phyloP scores from a whole-genome alignment of 2,888 invertebrate species.

The Pharmacophagus antenor region DNA sequence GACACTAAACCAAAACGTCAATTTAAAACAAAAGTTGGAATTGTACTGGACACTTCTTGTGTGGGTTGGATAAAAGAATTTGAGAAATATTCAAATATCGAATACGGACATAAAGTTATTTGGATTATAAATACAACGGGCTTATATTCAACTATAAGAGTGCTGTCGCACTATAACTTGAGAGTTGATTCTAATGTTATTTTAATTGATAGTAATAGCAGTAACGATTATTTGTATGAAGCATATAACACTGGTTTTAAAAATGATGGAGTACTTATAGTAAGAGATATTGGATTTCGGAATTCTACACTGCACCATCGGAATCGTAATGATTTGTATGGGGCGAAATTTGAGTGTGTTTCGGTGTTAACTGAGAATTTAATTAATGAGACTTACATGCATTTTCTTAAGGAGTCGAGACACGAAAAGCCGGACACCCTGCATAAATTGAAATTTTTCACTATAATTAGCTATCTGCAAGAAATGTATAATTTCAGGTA shows the following conservation, averaged over 20 bases:
- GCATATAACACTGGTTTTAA: constrained; percentile 79
- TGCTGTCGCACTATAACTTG: constrained; percentile 55
- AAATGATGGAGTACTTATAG: constrained; percentile 72
- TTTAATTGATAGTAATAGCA: constrained; percentile 44
- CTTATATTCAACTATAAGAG: constrained; percentile 41
- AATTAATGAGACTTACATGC: constrained; percentile 60
- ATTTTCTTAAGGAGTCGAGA: constrained; percentile 67
- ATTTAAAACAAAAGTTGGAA: constrained; percentile 45
- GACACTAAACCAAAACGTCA: constrained; percentile 33
- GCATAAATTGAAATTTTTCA: constrained; percentile 77
- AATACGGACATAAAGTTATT: constrained; percentile 47
- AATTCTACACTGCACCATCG: constrained; percentile 53
- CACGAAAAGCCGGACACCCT: constrained; percentile 27
- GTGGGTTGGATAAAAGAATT: constrained; percentile 49
- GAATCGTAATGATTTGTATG: constrained; percentile 75
- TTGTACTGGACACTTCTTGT: constrained; percentile 55
- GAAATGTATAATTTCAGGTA: constrained; percentile 86
- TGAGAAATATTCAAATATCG: constrained; percentile 34
- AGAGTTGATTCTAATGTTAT: constrained; percentile 73
- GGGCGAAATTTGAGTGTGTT: constrained; percentile 77
- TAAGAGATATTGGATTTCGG: constrained; percentile 74
- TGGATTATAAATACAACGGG: constrained; percentile 62
- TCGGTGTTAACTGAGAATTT: constrained; percentile 65
- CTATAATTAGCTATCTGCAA: constrained; percentile 76
- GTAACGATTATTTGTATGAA: constrained; percentile 60